These are phyloP conservation scores for Calephelis perditalis DNA, from an alignment of 2,888 invertebrate genomes.

Conservation along the genomic window DNA sequence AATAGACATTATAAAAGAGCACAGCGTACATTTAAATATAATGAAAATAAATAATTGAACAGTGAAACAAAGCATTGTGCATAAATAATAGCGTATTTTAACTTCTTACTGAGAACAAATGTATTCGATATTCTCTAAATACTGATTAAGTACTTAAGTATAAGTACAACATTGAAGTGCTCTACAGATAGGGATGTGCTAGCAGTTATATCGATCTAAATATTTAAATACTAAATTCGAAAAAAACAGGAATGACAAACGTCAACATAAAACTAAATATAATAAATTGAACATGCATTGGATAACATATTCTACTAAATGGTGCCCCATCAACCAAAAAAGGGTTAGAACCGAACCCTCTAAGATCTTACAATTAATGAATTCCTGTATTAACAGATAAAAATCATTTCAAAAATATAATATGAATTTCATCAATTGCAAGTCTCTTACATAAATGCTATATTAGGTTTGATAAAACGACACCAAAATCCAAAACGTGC, in stretches of 20 bases:
- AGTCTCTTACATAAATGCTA: constrained; percentile 49
- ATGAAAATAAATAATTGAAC: constrained; percentile 16
- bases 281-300: constrained; percentile 33
- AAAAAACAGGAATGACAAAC: constrained; percentile 62
- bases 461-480: constrained; percentile 41
- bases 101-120: constrained; percentile 8
- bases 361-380: constrained; percentile 33
- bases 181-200: constrained; percentile 36
- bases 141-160: constrained; percentile 30
- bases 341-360: constrained; percentile 50
- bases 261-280: constrained; percentile 45
- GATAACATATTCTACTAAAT: constrained; percentile 21
- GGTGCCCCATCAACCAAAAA: constrained; percentile 47
- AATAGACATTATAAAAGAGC: constrained; percentile 20
- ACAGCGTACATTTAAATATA: constrained; percentile 19
- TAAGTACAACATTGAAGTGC: constrained; percentile 37
- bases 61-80: constrained; percentile 31
- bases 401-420: constrained; percentile 14
- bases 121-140: constrained; percentile 13
- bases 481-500: constrained; percentile 40
- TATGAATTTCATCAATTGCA: constrained; percentile 35
- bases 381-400: constrained; percentile 12
- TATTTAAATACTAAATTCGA: constrained; percentile 59
- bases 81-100: constrained; percentile 25
- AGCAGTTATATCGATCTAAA: constrained; percentile 36